phyloP scores from a whole-genome alignment of 1,140 invertebrate species.

The Sinella curviseta region DNA sequence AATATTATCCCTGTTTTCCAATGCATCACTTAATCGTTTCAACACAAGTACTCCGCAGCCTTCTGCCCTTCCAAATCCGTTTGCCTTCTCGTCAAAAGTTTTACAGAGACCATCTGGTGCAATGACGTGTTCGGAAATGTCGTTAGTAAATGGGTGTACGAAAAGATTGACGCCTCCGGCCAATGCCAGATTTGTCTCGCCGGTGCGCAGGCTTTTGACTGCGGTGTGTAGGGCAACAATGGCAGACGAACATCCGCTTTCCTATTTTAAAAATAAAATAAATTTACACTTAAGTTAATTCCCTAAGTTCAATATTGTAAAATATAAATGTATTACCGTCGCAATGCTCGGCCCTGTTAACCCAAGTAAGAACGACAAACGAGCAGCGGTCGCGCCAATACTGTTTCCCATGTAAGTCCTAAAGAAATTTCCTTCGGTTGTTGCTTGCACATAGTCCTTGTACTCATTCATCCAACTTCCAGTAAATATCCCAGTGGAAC shows the following conservation, averaged over 20 bases:
- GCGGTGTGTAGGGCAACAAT: background rate
- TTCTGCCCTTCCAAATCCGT: slow-evolving; percentile 5
- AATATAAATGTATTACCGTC: too few species aligned
- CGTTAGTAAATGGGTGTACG: background rate
- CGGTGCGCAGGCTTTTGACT: background rate
- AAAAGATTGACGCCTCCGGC: background rate
- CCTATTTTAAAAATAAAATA: too few species aligned
- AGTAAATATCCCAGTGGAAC: slow-evolving; percentile 28
- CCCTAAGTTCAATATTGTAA: too few species aligned
- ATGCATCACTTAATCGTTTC: background rate
- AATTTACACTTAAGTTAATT: too few species aligned
- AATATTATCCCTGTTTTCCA: background rate
- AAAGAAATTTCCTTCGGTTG: slow-evolving; percentile 38
- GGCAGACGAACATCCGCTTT: background rate
- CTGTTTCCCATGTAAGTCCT: too few species aligned
- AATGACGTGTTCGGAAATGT: background rate
- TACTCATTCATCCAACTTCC: slow-evolving; percentile 36
- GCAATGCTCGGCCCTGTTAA: slow-evolving; percentile 29
- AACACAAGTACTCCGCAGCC: background rate
- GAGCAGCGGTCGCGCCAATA: too few species aligned
- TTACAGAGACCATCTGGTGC: background rate
- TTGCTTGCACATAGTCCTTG: background rate
- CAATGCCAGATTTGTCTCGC: background rate
- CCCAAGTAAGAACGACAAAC: slow-evolving; percentile 37
- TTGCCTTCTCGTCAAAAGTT: background rate